Base-by-base conservation (phyloP, 1,140 invertebrate genomes). In the Chlorops oryzae region DNA sequence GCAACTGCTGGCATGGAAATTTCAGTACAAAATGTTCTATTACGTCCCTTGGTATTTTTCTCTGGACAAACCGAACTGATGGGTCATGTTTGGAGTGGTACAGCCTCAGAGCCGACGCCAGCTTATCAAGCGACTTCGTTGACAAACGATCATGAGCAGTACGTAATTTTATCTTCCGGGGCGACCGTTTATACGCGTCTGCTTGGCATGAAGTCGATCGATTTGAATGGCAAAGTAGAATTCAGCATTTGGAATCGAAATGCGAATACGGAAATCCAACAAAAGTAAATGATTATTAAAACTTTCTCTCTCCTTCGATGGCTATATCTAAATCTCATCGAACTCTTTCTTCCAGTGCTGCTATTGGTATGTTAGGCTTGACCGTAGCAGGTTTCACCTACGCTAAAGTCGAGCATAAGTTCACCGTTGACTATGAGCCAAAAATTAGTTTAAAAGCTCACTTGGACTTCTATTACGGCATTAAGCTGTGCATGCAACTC, bases 181-280 rank as follows among this genome's bases (percentile, higher is more conserved):
- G 80, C 89, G 12, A 75, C 86, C 1, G 78, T 85, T 0, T 81
- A 90, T 51, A 59, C 88, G 2, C 78, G 80, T 23, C 63, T 90
- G 0, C 74, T 82, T 50, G 87, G 87, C 12, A 84, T 82, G 1
- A 73, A 85, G 10, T 92, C 90, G 10, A 83, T 92, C 51, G 90
- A 95, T 67, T 73, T 94, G 6, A 82, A 87, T 46, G 91, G 90
- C 12, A 80, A 87, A 69, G 82, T 93, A n/a, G 80, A 85, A 58
- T 78, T 94, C 12, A 92, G 88, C 56, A 63, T 94, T 7, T 95
- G 91, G 91, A 88, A 88, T 55, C 80, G 86, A 62, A 92, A 87
- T 67, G 88, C 90, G 2, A 80, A 91, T 54, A 88, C 88, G 10
- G 68, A 88, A 23, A 87, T 95, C 0, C 83, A 87, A 62, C 81